These are phyloP conservation scores for Diadema setosum DNA, from an alignment of 35 echinoderm and acorn worm species.

Conservation along the genomic window DNA sequence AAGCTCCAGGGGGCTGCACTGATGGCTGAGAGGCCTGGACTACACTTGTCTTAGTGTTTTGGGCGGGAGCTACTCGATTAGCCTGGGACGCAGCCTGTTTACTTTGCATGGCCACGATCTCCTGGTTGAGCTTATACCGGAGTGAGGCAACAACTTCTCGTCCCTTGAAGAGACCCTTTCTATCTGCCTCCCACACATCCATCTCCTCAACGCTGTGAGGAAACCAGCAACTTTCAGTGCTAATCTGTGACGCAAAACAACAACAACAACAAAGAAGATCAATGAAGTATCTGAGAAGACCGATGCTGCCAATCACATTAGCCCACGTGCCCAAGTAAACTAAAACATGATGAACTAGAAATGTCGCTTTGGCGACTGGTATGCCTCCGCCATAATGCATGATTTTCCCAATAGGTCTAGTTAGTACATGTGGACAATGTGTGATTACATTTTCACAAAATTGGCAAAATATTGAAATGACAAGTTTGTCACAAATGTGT, in stretches of 20 bases:
- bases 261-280: no score
- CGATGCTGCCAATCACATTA: no score
- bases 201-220: constrained; percentile 68
- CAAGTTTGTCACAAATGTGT: no score
- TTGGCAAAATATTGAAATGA: no score
- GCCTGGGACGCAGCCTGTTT: background rate
- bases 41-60: background rate
- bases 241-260: constrained; percentile 34
- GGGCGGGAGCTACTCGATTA: background rate
- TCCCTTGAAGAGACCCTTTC: constrained; percentile 50
- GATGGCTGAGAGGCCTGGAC: background rate
- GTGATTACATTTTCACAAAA: no score
- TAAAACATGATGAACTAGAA: no score
- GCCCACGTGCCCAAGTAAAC: no score
- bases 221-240: constrained; percentile 48
- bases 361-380: no score
- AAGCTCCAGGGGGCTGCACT: background rate
- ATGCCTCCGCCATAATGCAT: no score
- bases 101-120: background rate
- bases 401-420: no score
- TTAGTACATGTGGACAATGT: no score
- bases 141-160: constrained; percentile 58
- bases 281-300: no score
- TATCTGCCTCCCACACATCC: constrained; percentile 65
- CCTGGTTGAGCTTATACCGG: background rate